Percentiles rank a stretch among this genome's conserved stretches.
phyloP scores from a whole-genome alignment of 2,888 invertebrate species.

The Macrosiphum euphorbiae region DNA sequence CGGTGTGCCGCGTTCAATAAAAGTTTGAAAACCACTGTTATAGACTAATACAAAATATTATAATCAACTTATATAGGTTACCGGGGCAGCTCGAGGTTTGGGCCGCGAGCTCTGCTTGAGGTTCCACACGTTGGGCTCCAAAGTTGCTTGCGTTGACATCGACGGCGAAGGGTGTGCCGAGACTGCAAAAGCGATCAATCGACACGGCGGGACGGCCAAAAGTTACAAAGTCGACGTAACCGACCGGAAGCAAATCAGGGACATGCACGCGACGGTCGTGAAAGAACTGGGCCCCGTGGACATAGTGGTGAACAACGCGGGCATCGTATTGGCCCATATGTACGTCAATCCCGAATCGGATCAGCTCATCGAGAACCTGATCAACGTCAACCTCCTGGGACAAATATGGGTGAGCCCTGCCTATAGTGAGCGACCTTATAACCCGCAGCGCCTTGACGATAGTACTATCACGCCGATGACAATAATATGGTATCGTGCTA shows the following conservation, averaged over 20 bases:
- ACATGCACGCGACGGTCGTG: constrained; percentile 55
- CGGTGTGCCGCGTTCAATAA: no score
- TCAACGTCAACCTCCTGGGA: constrained; percentile 67
- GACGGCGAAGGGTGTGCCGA: constrained; percentile 58
- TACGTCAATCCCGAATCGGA: constrained; percentile 65
- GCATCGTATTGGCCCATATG: constrained; percentile 64
- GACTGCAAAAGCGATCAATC: constrained; percentile 61
- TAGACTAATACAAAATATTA: neutral
- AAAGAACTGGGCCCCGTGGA: constrained; percentile 66
- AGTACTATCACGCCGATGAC: neutral
- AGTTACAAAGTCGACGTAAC: constrained; percentile 66
- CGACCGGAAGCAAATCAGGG: constrained; percentile 62
- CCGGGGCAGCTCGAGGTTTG: constrained; percentile 66
- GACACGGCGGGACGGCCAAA: constrained; percentile 41
- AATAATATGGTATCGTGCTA: neutral
- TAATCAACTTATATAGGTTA: constrained; percentile 57
- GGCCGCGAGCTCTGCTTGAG: constrained; percentile 65
- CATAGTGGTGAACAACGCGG: constrained; percentile 67
- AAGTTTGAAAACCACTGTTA: no score
- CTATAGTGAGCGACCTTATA: no score
- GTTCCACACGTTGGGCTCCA: constrained; percentile 65
- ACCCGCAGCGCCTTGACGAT: no score
- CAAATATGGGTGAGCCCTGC: constrained; percentile 67
- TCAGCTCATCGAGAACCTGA: constrained; percentile 60
- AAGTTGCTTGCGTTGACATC: constrained; percentile 66